Evolutionary conservation across 2,888 invertebrate species (phyloP), one percentile per base, ranked within the genome.

Genomic region (Tinea trinotella): DNA sequence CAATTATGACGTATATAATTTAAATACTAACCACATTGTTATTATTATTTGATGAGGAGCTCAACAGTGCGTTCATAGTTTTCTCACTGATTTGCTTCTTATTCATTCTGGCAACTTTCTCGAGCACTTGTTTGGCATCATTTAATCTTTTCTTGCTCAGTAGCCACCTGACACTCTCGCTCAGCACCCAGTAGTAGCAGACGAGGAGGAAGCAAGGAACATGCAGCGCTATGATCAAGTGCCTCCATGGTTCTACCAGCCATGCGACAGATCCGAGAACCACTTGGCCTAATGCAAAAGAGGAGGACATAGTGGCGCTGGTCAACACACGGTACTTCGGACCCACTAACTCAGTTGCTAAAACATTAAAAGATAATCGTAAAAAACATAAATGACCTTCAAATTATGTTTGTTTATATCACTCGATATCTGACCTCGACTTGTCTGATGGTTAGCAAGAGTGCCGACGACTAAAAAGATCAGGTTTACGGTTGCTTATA

Each of bases 121-220:
- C 78, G 40, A 92, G 69, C 5, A 91, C 87, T 4, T 64, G 67
- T 59, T 87, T 88, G 0, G 92, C 93, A 60, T 90, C 88, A 0
- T 87, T 82, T 56, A 84, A 87, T 61, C 88, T 88, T 20, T 89
- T 87, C 59, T 91, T 91, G 1, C 91, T 89, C 6, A 93, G 71
- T 15, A 94, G 82, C 94, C 95, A 95, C 58, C 94, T 87, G 10
- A 92, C 87, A 35, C 92, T 93, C 74, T 93, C 93, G 0, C 71
- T 62, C 6, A 82, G 59, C 9, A 92, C 60, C 90, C 92, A 91
- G 61, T 90, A 89, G 66, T 92, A 92, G 3, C 82, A 65, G 46
- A 94, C 65, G 54, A 92, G 83, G 0, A 92, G 67, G 54, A 93
- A 74, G 22, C 90, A 89, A 0, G 94, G 94, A 0, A 88, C 80